Evolutionary conservation across 2,113 vertebrate species (phyloP).

Genomic region (Dasyprocta punctata): DNA sequence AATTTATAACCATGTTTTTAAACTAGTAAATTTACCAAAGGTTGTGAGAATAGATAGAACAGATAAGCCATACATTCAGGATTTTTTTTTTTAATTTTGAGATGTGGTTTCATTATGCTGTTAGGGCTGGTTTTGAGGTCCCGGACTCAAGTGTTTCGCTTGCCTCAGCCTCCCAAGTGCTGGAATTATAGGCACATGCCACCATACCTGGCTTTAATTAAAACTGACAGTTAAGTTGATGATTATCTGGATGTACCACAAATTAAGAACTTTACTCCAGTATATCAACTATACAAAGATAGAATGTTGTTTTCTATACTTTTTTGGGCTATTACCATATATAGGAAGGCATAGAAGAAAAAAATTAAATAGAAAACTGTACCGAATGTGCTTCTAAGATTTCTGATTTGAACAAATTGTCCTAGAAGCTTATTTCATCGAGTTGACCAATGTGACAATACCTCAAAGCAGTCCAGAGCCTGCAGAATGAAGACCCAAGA

Average conservation of each 20-base stretch:
- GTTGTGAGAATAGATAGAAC: not conserved
- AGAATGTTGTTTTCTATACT: not conserved
- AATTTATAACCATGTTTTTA: not conserved
- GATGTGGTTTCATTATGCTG: not conserved
- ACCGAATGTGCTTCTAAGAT: not conserved
- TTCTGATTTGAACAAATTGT: not conserved
- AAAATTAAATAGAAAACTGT: not conserved
- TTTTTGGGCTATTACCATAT: not conserved
- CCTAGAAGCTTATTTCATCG: not conserved
- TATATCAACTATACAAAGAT: not conserved
- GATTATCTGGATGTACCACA: not conserved
- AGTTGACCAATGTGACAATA: not conserved
- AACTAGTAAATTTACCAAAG: not conserved
- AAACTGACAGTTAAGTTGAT: not conserved
- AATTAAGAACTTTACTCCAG: not conserved
- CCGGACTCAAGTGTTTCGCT: not conserved
- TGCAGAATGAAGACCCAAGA: not conserved
- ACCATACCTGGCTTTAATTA: not conserved
- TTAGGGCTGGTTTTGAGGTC: not conserved
- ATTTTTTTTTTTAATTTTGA: not conserved
- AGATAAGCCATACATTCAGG: not conserved
- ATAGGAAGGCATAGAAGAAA: not conserved
- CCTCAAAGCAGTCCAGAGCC: not conserved
- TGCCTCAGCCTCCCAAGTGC: not conserved
- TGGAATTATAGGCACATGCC: not conserved